Evolutionary conservation across 2,797 vertebrate genomes (phyloP), one percentile per base, ranked within the genome.

Genomic region (Arnoldichthys spilopterus): DNA sequence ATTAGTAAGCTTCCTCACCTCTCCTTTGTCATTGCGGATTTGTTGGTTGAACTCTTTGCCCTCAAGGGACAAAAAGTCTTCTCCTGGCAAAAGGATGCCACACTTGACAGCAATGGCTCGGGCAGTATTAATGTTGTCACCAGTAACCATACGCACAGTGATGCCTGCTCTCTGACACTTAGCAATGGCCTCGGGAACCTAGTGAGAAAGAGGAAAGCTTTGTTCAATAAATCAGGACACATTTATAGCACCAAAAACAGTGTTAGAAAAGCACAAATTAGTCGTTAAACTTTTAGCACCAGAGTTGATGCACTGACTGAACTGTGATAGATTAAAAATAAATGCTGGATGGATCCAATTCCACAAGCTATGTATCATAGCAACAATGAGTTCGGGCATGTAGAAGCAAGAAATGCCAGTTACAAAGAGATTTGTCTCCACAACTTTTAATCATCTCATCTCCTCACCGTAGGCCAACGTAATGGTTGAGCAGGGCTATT

Each of bases 41-140:
- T 95, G 94, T 4, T 90, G 91, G 88, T 99, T 99, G 92, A 99
- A 99, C 54, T 98, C 96, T 89, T 99, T 99, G 56, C 97, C 97
- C 90, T 99, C 97, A 84, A 99, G 49, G 85, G 96, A 98, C 87
- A 98, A 82, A 90, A 98, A 99, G 80, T 98, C 97, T 61, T 98
- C 97, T 2, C 93, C 94, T 0, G 97, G 96, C 83, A 90, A 90
- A 86, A 99, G 86, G 88, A 99, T 98, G 85, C 97, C 96, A 56
- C 98, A 99, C 88, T 99, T 99, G 84, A 95, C 95, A 72, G 98
- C 97, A 0, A 99, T 99, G 90, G 98, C 97, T 0, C 97, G 94
- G 24, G 98, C 98, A 0, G 98, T 99, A 90, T 99, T 98, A 91
- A 99, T 96, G 86, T 99, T 99, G 92, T 99, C 98, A 28, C 98